Percentiles rank a stretch among this genome's conserved stretches.
Conservation (phyloP, 2,888 invertebrate species). For the Idaea dimidiata region DNA sequence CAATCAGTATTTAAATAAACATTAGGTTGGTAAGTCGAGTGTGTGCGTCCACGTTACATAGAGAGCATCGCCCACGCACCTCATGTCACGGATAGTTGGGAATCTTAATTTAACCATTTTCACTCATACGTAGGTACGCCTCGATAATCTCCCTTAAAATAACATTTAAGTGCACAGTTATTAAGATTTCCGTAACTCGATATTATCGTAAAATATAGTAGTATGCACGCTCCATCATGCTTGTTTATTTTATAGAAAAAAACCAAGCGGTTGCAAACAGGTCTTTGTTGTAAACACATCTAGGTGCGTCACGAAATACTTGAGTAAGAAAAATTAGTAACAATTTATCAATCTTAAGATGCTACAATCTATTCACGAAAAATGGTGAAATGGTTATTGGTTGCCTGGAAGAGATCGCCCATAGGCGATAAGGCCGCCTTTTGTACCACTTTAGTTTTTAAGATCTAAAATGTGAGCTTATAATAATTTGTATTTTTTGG, state of each 20-base stretch:
- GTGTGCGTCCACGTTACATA: not conserved
- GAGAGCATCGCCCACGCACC: not conserved
- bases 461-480: too few species aligned
- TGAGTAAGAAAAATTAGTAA: not conserved
- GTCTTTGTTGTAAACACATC: not conserved
- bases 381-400: too few species aligned
- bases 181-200: constrained; percentile 21
- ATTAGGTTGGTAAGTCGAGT: not conserved
- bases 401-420: too few species aligned
- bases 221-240: not conserved
- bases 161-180: constrained; percentile 22
- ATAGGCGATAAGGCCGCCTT: too few species aligned
- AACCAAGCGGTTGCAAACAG: too few species aligned
- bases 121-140: constrained; percentile 21
- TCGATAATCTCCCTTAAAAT: constrained; percentile 25
- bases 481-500: too few species aligned
- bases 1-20: not conserved
- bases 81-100: constrained; percentile 24
- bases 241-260: too few species aligned
- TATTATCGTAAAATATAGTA: constrained; percentile 19
- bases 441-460: too few species aligned
- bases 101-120: constrained; percentile 26
- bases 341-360: not conserved
- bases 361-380: too few species aligned
- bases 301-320: not conserved